phyloP scores from a whole-genome alignment of 2,888 invertebrate species.

The Ceraclea dissimilis region DNA sequence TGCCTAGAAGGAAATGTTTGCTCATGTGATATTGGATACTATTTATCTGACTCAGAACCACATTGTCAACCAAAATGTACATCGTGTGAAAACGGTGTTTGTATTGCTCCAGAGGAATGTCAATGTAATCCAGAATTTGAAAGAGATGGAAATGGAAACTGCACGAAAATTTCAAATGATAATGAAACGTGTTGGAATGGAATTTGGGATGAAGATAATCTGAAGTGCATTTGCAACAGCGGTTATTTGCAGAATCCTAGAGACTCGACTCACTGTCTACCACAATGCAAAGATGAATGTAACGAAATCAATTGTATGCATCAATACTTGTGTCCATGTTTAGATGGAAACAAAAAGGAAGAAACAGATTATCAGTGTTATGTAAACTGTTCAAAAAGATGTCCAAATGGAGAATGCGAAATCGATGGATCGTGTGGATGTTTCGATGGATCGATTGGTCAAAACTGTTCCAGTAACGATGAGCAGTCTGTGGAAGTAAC shows the following conservation, averaged over 20 bases:
- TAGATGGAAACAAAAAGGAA: too few relatives aligned
- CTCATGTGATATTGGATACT: slow-evolving; percentile 26
- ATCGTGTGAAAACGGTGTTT: slow-evolving; percentile 15
- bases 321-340: neutral
- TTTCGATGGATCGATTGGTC: too few relatives aligned
- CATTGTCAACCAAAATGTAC: slow-evolving; percentile 5
- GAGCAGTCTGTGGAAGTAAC: too few relatives aligned
- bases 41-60: slow-evolving; percentile 14
- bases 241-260: neutral
- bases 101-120: slow-evolving; percentile 25
- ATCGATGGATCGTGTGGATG: neutral
- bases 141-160: neutral
- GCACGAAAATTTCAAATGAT: neutral
- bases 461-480: too few relatives aligned
- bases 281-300: neutral
- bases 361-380: too few relatives aligned
- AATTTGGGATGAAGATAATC: neutral
- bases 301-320: neutral
- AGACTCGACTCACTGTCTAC: neutral
- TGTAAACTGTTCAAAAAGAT: neutral
- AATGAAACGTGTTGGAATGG: neutral
- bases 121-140: slow-evolving; percentile 21
- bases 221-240: neutral
- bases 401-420: neutral
- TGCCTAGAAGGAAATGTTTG: slow-evolving; percentile 27